Percentiles rank a stretch among this genome's conserved stretches.
phyloP scores from a whole-genome alignment of 2,797 vertebrate species.

The Poeciliopsis turneri region DNA sequence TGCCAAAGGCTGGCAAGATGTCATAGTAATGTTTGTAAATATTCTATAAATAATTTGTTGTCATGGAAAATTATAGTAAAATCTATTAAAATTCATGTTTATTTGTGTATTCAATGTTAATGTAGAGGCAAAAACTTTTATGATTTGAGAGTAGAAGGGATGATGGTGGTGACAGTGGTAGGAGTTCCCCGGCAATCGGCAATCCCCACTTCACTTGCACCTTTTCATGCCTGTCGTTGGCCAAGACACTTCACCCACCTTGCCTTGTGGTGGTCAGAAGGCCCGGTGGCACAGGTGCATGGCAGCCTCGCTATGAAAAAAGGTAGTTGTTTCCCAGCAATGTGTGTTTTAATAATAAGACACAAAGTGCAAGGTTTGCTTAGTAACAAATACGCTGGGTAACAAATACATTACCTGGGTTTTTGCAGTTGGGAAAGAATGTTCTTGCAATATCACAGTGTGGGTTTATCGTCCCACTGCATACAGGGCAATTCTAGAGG shows the following conservation, averaged over 20 bases:
- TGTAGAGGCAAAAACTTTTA: not conserved
- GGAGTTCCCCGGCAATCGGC: too few species aligned
- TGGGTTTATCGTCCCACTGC: not conserved
- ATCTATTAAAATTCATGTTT: constrained; percentile 15
- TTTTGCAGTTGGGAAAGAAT: not conserved
- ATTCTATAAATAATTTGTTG: constrained; percentile 24
- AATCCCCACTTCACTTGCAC: too few species aligned
- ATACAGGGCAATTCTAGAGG: not conserved
- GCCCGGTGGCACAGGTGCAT: too few species aligned
- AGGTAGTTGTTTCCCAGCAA: not conserved
- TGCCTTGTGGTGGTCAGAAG: too few species aligned
- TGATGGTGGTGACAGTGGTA: too few species aligned
- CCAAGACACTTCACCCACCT: too few species aligned
- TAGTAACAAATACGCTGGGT: not conserved
- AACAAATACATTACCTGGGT: not conserved
- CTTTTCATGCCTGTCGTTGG: too few species aligned
- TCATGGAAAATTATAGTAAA: constrained; percentile 22
- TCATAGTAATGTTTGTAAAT: constrained; percentile 31
- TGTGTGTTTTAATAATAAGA: not conserved
- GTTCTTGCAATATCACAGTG: not conserved
- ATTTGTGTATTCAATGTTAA: constrained; percentile 18
- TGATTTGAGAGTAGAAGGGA: not conserved
- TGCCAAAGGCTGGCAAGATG: constrained; percentile 48
- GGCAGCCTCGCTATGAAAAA: too few species aligned
- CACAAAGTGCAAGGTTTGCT: not conserved